Conservation (phyloP, 2,113 vertebrate species). For the Lates calcarifer region DNA sequence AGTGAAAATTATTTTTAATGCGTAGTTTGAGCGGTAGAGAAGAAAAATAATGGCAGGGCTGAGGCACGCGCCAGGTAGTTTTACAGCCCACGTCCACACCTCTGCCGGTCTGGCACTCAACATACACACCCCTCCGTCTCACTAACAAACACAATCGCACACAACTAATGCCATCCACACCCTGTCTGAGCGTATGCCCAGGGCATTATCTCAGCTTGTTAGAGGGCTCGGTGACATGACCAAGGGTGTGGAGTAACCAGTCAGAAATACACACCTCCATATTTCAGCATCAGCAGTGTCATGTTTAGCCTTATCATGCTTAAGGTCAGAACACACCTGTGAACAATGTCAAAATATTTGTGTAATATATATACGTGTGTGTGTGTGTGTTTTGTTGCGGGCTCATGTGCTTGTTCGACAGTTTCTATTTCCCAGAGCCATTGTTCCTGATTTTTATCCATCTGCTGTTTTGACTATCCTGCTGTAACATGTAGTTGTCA, state of each 20-base stretch:
- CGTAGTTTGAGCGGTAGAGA: neutral
- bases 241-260: slow-evolving; percentile 41
- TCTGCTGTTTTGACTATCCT: slow-evolving; percentile 31
- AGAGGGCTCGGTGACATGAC: slow-evolving; percentile 18
- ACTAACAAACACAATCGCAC: slow-evolving; percentile 51
- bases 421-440: slow-evolving; percentile 18
- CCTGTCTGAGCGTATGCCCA: slow-evolving; percentile 64
- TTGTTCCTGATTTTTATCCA: slow-evolving; percentile 29
- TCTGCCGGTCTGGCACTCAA: slow-evolving; percentile 38
- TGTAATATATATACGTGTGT: neutral
- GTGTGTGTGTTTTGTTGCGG: neutral
- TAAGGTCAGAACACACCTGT: slow-evolving; percentile 10
- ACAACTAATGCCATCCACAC: slow-evolving; percentile 53
- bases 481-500: slow-evolving; percentile 35
- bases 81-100: slow-evolving; percentile 28
- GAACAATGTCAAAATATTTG: slow-evolving; percentile 21
- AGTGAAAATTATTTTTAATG: slow-evolving; percentile 23
- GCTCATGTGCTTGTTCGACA: neutral
- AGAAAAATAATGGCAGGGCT: slow-evolving; percentile 35
- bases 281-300: slow-evolving; percentile 13
- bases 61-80: slow-evolving; percentile 26
- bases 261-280: slow-evolving; percentile 27
- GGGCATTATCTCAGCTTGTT: slow-evolving; percentile 63
- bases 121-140: slow-evolving; percentile 41
- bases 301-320: neutral